phyloP scores from a whole-genome alignment of 1,140 invertebrate genomes.

The Protaetia brevitarsis region DNA sequence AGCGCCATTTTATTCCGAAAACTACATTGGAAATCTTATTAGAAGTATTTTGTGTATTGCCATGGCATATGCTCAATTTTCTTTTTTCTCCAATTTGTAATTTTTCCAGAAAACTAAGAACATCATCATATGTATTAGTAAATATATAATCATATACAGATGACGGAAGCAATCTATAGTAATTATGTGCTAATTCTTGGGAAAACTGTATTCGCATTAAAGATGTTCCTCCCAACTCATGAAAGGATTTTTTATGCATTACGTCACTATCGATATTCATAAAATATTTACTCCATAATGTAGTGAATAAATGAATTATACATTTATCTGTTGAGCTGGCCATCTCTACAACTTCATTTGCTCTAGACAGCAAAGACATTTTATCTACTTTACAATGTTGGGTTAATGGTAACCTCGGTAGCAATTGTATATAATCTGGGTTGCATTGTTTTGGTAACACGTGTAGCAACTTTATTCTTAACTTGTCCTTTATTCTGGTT shows the following conservation, averaged over 20 bases:
- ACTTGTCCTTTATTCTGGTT: constrained; percentile 50
- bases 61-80: background rate
- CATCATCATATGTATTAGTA: constrained; percentile 17
- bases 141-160: constrained; percentile 36
- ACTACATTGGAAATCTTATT: background rate
- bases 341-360: constrained; percentile 14
- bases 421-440: constrained; percentile 55
- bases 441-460: constrained; percentile 36
- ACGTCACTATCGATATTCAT: constrained; percentile 36
- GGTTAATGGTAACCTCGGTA: constrained; percentile 56
- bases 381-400: constrained; percentile 59
- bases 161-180: constrained; percentile 22
- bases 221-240: constrained; percentile 53
- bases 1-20: constrained; percentile 52
- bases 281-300: constrained; percentile 45
- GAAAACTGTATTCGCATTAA: constrained; percentile 50
- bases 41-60: constrained; percentile 31
- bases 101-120: background rate
- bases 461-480: constrained; percentile 45
- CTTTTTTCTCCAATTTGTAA: constrained; percentile 27
- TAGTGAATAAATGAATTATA: constrained; percentile 34
- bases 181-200: constrained; percentile 40
- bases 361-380: constrained; percentile 24
- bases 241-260: constrained; percentile 49
- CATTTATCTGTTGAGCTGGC: constrained; percentile 24